phyloP scores from a whole-genome alignment of 1,140 invertebrate species.

The Eurosta solidaginis region DNA sequence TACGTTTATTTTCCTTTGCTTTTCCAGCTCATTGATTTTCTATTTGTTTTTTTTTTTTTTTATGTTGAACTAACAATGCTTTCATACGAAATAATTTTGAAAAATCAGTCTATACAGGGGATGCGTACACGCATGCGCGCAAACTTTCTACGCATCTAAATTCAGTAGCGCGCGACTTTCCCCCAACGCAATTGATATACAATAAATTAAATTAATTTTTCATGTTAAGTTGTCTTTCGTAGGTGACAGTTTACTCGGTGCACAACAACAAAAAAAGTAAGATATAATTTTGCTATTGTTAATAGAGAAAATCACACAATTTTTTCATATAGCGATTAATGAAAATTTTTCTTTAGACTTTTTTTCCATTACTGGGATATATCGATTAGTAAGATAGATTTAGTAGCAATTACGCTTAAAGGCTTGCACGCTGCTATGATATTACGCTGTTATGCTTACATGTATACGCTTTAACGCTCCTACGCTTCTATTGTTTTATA shows the following conservation, averaged over 20 bases:
- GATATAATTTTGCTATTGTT: no score
- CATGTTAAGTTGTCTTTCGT: neutral
- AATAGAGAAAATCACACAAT: no score
- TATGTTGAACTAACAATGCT: neutral
- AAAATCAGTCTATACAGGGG: neutral
- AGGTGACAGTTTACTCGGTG: neutral
- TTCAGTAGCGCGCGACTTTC: neutral
- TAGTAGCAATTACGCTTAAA: no score
- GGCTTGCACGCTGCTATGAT: no score
- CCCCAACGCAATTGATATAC: conserved; percentile 25
- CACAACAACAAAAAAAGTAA: neutral
- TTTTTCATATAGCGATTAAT: no score
- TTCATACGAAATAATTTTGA: neutral
- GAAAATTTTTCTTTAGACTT: no score
- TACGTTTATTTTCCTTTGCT: neutral
- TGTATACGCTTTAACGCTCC: no score
- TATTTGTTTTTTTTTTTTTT: neutral
- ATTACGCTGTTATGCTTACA: no score
- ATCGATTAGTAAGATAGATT: no score
- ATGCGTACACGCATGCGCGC: neutral
- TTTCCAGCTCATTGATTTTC: no score
- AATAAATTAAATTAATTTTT: conserved; percentile 16
- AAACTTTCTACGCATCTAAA: conserved; percentile 6
- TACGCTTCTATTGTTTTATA: no score
- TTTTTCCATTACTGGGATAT: no score